Evolutionary conservation across 2,888 invertebrate genomes (phyloP).

Genomic region (Cistogaster globosa): DNA sequence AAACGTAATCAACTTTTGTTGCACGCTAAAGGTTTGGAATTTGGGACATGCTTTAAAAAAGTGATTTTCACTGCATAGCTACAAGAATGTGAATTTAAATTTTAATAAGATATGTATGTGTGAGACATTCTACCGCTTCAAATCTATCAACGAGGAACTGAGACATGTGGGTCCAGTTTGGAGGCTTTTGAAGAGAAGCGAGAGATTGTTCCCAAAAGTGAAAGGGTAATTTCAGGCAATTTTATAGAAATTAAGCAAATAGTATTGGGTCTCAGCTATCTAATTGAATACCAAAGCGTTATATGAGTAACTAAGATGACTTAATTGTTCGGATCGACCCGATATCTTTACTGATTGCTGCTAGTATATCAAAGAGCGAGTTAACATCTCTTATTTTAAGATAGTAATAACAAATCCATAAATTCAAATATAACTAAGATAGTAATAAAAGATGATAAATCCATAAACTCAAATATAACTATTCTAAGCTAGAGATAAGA

Average conservation of each 20-base stretch:
- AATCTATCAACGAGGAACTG: neutral
- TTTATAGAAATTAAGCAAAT: neutral
- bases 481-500: too few relatives aligned
- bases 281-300: neutral
- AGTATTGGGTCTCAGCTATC: conserved; percentile 3
- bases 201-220: conserved; percentile 2
- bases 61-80: too few relatives aligned
- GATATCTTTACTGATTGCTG: neutral
- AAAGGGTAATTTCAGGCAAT: neutral
- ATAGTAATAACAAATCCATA: too few relatives aligned
- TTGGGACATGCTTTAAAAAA: neutral
- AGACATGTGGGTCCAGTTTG: neutral
- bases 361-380: neutral
- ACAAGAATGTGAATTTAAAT: too few relatives aligned
- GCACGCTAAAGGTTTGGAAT: neutral
- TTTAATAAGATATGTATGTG: too few relatives aligned
- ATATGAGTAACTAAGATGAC: neutral
- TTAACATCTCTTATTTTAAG: too few relatives aligned
- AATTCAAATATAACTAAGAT: too few relatives aligned
- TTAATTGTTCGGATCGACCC: neutral
- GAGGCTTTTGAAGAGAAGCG: neutral
- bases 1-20: too few relatives aligned
- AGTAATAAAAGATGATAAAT: too few relatives aligned
- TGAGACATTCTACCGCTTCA: neutral
- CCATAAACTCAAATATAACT: too few relatives aligned